Evolutionary conservation across 1,140 invertebrate species (phyloP).

Genomic region (Elysia chlorotica): DNA sequence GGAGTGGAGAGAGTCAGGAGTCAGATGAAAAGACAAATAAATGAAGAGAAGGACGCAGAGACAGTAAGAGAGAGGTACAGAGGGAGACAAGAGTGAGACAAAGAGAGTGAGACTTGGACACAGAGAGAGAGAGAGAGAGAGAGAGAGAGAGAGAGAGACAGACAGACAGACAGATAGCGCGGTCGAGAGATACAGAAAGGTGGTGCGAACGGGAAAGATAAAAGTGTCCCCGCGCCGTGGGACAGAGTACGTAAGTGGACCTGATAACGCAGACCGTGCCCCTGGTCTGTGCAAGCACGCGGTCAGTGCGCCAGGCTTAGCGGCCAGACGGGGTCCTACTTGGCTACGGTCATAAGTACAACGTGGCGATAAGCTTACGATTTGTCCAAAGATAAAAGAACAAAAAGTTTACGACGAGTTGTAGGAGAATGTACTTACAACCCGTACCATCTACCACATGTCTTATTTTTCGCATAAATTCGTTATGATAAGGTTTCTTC

Average conservation of each 20-base stretch:
- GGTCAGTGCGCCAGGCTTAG: not conserved
- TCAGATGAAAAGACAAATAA: too few species aligned
- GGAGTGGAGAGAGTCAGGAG: too few species aligned
- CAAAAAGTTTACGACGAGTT: too few species aligned
- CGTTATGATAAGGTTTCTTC: too few species aligned
- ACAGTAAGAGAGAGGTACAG: not conserved
- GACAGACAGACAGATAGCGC: conserved; percentile 5
- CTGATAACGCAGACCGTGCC: not conserved
- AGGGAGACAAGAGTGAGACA: too few species aligned
- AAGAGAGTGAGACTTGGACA: too few species aligned
- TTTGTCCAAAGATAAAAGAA: not conserved
- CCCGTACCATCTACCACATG: too few species aligned
- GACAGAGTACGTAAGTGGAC: not conserved
- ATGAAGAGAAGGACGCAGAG: not conserved
- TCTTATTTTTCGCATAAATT: too few species aligned
- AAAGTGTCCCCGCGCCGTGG: not conserved
- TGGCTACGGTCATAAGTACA: not conserved
- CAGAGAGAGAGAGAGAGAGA: conserved; percentile 13
- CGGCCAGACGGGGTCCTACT: not conserved
- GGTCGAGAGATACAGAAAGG: not conserved
- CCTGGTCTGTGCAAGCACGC: not conserved
- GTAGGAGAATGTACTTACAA: too few species aligned
- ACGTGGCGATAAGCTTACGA: not conserved
- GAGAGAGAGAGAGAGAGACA: conserved; percentile 6
- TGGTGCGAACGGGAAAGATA: not conserved